These are phyloP conservation scores for Syngnathus typhle DNA, from an alignment of 2,113 vertebrate genomes.

Conservation along the genomic window DNA sequence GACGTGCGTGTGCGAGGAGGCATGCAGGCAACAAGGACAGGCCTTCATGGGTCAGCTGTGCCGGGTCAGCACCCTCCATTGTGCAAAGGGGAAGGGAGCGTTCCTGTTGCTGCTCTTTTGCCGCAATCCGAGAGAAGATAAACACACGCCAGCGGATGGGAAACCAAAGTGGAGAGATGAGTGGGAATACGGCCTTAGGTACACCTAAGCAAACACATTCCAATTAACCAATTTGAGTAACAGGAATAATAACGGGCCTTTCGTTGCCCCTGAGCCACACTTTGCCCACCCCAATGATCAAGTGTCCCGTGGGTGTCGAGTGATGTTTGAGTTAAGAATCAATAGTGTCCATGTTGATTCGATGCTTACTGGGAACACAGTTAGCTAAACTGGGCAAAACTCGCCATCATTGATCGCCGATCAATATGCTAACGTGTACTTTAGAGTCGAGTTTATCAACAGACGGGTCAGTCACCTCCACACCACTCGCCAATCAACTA, in stretches of 20 bases:
- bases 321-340: conserved; percentile 1
- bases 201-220: not conserved
- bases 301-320: not conserved
- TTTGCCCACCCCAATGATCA: not conserved
- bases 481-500: conserved; percentile 58
- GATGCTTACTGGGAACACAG: not conserved
- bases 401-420: conserved; percentile 16
- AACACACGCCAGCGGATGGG: conserved; percentile 29
- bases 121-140: conserved; percentile 53
- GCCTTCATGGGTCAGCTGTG: conserved; percentile 52
- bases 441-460: conserved; percentile 18
- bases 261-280: not conserved
- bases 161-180: conserved; percentile 2
- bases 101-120: conserved; percentile 46
- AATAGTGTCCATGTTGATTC: conserved; percentile 2
- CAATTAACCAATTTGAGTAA: no score
- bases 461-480: conserved; percentile 54
- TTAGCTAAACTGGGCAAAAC: conserved; percentile 16
- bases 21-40: conserved; percentile 39
- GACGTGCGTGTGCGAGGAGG: not conserved
- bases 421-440: not conserved
- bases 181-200: not conserved
- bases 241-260: no score
- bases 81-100: conserved; percentile 43
- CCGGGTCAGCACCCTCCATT: conserved; percentile 57